Evolutionary conservation across 2,797 vertebrate genomes (phyloP).

Genomic region (Agapornis canus): DNA sequence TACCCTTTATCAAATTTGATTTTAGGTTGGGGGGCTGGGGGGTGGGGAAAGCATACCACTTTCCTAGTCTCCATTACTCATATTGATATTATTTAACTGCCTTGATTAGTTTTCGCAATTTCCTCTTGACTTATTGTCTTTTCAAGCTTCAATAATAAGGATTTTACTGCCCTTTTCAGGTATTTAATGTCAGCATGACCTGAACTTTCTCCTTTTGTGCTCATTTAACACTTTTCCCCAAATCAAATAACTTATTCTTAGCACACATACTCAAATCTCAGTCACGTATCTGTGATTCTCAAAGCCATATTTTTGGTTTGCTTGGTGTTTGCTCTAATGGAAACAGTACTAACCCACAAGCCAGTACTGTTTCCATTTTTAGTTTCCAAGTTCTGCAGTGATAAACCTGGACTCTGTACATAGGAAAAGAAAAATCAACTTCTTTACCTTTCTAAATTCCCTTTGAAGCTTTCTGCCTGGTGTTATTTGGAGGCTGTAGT

Average conservation of each 20-base stretch:
- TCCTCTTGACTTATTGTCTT: background rate
- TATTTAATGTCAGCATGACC: background rate
- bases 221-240: background rate
- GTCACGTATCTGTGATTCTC: background rate
- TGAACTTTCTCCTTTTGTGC: background rate
- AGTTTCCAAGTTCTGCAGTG: background rate
- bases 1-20: background rate
- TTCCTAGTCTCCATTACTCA: background rate
- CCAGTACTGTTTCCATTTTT: background rate
- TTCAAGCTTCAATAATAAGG: background rate
- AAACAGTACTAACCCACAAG: background rate
- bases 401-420: background rate
- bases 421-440: background rate
- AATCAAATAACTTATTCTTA: background rate
- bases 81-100: background rate
- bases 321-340: background rate
- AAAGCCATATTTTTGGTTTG: background rate
- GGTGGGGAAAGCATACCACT: rapidly evolving
- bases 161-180: background rate
- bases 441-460: background rate
- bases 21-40: background rate
- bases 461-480: background rate
- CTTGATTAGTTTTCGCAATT: background rate
- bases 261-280: background rate
- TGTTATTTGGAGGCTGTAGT: background rate